Conservation (phyloP, 2,113 vertebrate genomes). For the Pseudorectes ferrugineus region DNA sequence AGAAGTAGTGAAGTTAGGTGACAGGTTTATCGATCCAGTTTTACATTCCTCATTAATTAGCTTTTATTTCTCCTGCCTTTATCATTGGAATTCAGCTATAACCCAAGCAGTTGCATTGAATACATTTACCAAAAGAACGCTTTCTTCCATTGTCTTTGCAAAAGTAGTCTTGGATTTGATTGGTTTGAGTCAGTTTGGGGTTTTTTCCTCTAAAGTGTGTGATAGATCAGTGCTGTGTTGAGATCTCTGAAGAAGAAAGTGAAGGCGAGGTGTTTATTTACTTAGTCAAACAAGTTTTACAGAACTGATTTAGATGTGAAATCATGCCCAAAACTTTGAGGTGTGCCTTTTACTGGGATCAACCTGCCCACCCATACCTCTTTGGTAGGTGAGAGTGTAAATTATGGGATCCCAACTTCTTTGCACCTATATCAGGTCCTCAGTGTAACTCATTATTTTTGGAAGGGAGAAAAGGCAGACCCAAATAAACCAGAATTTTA, state of each 20-base stretch:
- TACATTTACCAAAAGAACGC: background rate
- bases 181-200: background rate
- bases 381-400: background rate
- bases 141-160: background rate
- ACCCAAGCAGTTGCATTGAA: background rate
- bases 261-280: background rate
- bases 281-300: background rate
- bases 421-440: background rate
- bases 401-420: background rate
- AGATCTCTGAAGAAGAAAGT: background rate
- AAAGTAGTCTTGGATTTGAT: background rate
- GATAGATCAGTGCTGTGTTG: background rate
- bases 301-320: background rate
- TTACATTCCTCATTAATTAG: background rate
- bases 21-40: background rate
- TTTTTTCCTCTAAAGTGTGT: background rate
- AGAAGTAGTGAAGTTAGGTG: background rate
- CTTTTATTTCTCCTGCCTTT: background rate
- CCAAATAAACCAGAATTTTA: background rate
- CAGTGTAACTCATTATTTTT: background rate
- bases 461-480: background rate
- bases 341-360: background rate
- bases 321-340: background rate
- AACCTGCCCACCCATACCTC: background rate
- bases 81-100: background rate